phyloP scores from a whole-genome alignment of 2,888 invertebrate species.

The Acleris laterana region DNA sequence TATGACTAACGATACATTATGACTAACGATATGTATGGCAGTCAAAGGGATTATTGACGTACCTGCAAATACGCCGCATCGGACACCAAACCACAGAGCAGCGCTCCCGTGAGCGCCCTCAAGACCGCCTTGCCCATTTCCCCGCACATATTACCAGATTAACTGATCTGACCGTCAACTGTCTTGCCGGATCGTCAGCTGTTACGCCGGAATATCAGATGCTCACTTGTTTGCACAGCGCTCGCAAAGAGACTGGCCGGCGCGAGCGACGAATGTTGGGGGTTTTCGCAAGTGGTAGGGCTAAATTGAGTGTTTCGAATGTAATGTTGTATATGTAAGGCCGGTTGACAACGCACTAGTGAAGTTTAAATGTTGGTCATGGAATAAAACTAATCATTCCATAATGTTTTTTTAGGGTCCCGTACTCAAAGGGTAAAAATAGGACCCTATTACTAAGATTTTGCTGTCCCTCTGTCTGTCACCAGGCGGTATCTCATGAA shows the following conservation, averaged over 20 bases:
- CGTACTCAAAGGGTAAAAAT: too few species aligned
- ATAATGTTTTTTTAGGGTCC: too few species aligned
- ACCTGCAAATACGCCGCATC: conserved; percentile 80
- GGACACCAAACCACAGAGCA: conserved; percentile 73
- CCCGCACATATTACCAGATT: conserved; percentile 67
- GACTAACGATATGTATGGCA: too few species aligned
- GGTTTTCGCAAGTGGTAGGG: conserved; percentile 10
- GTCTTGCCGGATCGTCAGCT: background rate
- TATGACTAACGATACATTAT: too few species aligned
- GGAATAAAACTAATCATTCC: background rate
- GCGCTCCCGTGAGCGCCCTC: conserved; percentile 75
- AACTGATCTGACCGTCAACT: too few species aligned
- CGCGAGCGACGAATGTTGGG: conserved; percentile 15
- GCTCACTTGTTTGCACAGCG: conserved; percentile 31
- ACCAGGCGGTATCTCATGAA: too few species aligned
- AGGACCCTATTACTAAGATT: too few species aligned
- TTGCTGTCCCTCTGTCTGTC: too few species aligned
- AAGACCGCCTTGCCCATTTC: conserved; percentile 80
- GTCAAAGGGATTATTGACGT: conserved; percentile 39
- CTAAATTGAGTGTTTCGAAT: background rate
- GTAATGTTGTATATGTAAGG: background rate
- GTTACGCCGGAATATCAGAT: background rate
- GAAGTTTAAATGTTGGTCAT: background rate
- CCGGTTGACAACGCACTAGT: too few species aligned
- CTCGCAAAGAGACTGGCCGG: conserved; percentile 29